Percentiles rank a stretch among this genome's conserved stretches.
Conservation (phyloP, 2,113 vertebrate genomes). For the Columba janthina region DNA sequence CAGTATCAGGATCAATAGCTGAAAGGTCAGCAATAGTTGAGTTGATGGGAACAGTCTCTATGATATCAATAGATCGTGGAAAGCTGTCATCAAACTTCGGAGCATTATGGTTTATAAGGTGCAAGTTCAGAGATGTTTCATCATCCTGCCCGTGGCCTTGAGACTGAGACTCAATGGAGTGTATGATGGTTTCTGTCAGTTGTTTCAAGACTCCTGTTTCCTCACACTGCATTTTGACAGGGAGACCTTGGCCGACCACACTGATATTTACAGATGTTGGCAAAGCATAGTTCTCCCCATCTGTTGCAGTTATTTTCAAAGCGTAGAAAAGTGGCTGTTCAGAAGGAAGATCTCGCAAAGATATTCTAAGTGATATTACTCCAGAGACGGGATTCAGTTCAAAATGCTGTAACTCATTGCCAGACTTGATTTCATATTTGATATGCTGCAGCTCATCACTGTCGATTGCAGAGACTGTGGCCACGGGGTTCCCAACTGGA, state of each 20-base stretch:
- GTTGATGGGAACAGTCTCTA: slow-evolving; percentile 80
- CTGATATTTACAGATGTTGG: slow-evolving; percentile 85
- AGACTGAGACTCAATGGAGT: slow-evolving; percentile 81
- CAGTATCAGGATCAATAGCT: slow-evolving; percentile 84
- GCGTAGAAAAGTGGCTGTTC: slow-evolving; percentile 70
- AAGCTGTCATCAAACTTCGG: slow-evolving; percentile 86
- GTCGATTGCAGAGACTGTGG: slow-evolving; percentile 88
- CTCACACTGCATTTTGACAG: slow-evolving; percentile 79
- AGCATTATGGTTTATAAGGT: slow-evolving; percentile 86
- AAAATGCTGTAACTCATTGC: slow-evolving; percentile 88
- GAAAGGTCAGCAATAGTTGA: slow-evolving; percentile 82
- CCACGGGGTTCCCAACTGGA: slow-evolving; percentile 76
- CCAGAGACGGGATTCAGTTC: slow-evolving; percentile 84
- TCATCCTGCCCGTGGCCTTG: slow-evolving; percentile 79
- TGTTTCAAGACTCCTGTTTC: slow-evolving; percentile 87
- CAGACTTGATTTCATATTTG: slow-evolving; percentile 85
- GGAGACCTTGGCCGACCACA: slow-evolving; percentile 75
- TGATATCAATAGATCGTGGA: slow-evolving; percentile 86
- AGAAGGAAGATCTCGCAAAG: slow-evolving; percentile 68
- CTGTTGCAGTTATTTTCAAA: slow-evolving; percentile 86
- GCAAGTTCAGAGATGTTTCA: slow-evolving; percentile 80
- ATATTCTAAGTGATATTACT: slow-evolving; percentile 78
- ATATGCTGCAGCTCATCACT: slow-evolving; percentile 92
- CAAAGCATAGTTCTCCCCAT: slow-evolving; percentile 84
- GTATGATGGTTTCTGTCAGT: slow-evolving; percentile 87